These are phyloP conservation scores for Bufo bufo DNA, from an alignment of 2,113 vertebrate genomes.

Conservation along the genomic window DNA sequence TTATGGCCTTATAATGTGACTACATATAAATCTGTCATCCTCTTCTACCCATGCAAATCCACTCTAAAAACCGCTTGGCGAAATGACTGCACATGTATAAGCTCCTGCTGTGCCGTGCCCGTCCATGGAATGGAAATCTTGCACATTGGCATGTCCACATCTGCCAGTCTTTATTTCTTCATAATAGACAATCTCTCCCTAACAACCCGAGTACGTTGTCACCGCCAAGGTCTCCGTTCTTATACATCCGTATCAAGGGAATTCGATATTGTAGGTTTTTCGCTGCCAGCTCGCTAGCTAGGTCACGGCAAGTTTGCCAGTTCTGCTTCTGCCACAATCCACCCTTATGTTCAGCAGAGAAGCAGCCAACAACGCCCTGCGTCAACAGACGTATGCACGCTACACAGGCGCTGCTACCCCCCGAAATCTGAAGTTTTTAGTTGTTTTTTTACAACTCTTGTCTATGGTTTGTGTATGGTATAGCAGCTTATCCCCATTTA, in stretches of 20 bases:
- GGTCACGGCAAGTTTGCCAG: slow-evolving; percentile 30
- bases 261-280: slow-evolving; percentile 27
- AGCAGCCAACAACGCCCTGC: slow-evolving; percentile 18
- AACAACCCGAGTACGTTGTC: background rate
- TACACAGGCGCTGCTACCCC: background rate
- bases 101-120: slow-evolving; percentile 6
- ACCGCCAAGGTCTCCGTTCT: slow-evolving; percentile 27
- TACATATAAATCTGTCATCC: background rate
- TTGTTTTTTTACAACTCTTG: no score
- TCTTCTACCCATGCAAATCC: background rate
- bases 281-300: slow-evolving; percentile 27
- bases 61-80: background rate
- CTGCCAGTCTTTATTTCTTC: slow-evolving; percentile 18
- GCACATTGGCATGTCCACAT: slow-evolving; percentile 29
- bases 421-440: background rate
- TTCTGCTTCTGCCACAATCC: slow-evolving; percentile 46
- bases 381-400: slow-evolving; percentile 6
- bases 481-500: no score
- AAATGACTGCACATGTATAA: background rate
- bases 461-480: no score
- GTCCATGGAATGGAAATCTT: background rate
- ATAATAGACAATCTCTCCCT: slow-evolving; percentile 25
- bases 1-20: background rate
- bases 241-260: slow-evolving; percentile 40
- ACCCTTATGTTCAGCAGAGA: slow-evolving; percentile 38